Base-by-base conservation (phyloP, 2,113 vertebrate species). In the Carassius auratus region DNA sequence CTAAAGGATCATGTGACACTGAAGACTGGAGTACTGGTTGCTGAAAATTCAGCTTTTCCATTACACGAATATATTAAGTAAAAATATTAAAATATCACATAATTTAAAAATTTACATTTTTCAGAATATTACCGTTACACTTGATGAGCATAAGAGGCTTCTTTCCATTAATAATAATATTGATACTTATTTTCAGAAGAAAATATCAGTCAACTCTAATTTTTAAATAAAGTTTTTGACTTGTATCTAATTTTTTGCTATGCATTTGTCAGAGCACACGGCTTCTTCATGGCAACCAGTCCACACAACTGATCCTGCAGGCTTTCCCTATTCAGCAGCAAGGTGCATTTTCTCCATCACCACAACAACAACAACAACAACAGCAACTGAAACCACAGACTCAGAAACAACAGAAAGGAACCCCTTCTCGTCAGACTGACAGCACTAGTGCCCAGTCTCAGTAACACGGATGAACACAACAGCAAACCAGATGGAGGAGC, bases 281-380 rank as follows among this genome's bases (percentile, higher is more conserved):
- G 88, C 94, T 99, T 91, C 96, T 99, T 87, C 97, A 97, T 4
- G 95, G 96, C 88, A 98, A 96, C 89, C 97, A 97, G 92, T 97
- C 97, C 0, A 92, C 97, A 48, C 98, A 98, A 92, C 95, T 99
- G 76, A 98, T 99, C 91, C 96, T 99, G 66, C 98, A 98, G 93
- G 97, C 97, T 84, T 98, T 98, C 90, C 98, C 98, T 85, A 95
- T 99, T 86, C 98, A 95, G 83, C 95, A 99, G 86, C 97, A 97
- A 93, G 95, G 96, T 93, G 92, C 96, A 87, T 97, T 98, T 86
- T 92, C 96, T 77, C 4, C 92, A 38, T 42, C 87, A 48, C 88
- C 81, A 45, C 89, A 87, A 0, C 92, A 95, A 75, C 96, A 92
- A 88, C 93, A 93, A 83, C 89, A 95, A 69, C 96, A 92, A 89